Evolutionary conservation across 2,113 vertebrate species (phyloP), one percentile per base, ranked within the genome.

Genomic region (Harpagus bidentatus): DNA sequence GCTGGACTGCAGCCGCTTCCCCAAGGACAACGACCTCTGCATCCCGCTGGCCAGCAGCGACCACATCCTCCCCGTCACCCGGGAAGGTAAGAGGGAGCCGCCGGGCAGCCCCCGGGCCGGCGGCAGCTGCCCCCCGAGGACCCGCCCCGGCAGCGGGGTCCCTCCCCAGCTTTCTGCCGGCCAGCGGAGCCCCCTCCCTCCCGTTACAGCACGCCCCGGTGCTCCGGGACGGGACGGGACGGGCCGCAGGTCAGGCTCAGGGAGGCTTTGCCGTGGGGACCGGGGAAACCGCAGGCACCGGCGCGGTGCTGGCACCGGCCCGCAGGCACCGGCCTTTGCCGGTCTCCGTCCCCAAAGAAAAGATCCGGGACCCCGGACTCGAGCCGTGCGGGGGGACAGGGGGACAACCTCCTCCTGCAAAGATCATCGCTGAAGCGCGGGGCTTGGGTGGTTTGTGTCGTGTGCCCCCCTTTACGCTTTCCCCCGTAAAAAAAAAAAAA

Each of bases 11-110:
- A 98, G 97, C 69, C 99, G 99, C 11, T 99, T 99, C 93, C 99
- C 99, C 32, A 97, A 97, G 56, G 99, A 99, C 97, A 99, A 99
- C 82, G 99, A 99, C 96, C 98, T 99, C 63, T 99, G 99, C 97
- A 99, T 99, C 83, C 99, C 99, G 2, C 99, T 99, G n/a, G 99
- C 98, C 25, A 98, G 97, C 96, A 95, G 94, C 43, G 99, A 99
- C 47, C 98, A 98, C 96, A 93, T 98, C 53, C 98, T 98, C 81
- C 98, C 99, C 8, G 98, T 97, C 93, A 99, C 99, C 34, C 98
- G 98, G 77, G 99, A 99, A 98, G 99, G 99, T 99, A 98, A 97
- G 96, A 56, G 13, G 7, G 19, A 42, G 31, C 26, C 13, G 42
- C 26, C 19, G 32, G 25, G 56, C 34, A 3, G 14, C 29, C 59